phyloP scores from a whole-genome alignment of 23 tunicate genomes.

The Botrylloides violaceus region DNA sequence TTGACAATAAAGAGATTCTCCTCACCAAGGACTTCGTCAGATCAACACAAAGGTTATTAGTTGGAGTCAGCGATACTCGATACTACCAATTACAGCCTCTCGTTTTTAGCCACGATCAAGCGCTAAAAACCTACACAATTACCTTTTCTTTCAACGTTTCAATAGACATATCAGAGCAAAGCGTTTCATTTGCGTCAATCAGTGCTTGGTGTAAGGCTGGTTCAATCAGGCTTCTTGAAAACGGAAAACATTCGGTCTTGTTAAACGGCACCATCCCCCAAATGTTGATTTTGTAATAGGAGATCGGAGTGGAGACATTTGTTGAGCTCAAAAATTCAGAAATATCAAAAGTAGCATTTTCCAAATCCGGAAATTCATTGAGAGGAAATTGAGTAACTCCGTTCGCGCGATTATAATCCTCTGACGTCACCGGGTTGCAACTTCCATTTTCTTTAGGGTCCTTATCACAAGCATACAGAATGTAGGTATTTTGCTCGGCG shows the following conservation, averaged over 20 bases:
- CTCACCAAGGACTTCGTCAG: too few relatives aligned
- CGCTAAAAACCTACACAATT: too few relatives aligned
- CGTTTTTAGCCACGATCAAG: too few relatives aligned
- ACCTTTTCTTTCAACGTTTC: neutral
- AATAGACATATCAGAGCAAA: neutral
- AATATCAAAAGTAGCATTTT: neutral
- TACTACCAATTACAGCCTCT: too few relatives aligned
- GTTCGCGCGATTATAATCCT: too few relatives aligned
- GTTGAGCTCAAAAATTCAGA: neutral
- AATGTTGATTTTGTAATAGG: conserved; percentile 1
- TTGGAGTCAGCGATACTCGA: too few relatives aligned
- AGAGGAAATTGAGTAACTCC: too few relatives aligned
- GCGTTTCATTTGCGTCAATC: neutral
- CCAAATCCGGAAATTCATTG: too few relatives aligned
- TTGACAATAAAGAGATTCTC: too few relatives aligned
- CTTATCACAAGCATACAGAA: neutral
- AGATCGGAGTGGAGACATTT: neutral
- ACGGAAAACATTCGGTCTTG: neutral
- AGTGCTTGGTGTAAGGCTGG: conserved; percentile 8
- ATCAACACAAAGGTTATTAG: too few relatives aligned
- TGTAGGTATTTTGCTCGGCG: too few relatives aligned
- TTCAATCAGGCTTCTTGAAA: neutral
- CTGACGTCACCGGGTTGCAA: neutral
- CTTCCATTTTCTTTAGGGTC: neutral
- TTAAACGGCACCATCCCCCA: neutral